These are phyloP conservation scores for Helarctos malayanus DNA, from an alignment of 2,797 vertebrate species.

Conservation along the genomic window DNA sequence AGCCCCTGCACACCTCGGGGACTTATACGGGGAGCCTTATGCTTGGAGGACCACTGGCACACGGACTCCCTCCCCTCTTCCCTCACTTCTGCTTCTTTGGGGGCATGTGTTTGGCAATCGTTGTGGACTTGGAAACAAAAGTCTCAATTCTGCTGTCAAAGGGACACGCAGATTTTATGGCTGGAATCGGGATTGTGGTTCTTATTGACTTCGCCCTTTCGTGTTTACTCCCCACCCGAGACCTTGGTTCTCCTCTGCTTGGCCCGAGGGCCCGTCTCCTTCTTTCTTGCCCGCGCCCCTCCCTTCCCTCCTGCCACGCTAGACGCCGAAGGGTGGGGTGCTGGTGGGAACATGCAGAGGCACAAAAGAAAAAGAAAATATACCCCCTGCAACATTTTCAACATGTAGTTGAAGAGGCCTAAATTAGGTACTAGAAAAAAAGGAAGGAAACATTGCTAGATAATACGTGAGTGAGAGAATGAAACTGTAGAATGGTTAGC, in stretches of 20 bases:
- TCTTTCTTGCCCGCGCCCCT: neutral
- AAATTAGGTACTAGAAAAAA: constrained; percentile 1
- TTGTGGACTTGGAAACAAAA: neutral
- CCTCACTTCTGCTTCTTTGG: neutral
- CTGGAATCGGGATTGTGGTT: neutral
- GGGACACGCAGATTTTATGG: neutral
- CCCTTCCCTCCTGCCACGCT: neutral
- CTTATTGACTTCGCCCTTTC: neutral
- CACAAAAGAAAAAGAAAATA: constrained; percentile 11
- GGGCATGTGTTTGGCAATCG: neutral
- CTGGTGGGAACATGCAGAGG: neutral
- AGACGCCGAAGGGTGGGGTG: neutral
- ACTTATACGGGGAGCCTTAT: neutral
- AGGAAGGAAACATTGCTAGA: neutral
- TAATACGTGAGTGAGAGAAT: neutral
- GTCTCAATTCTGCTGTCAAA: neutral
- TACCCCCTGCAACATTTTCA: neutral
- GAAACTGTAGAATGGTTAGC: neutral
- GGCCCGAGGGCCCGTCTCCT: neutral
- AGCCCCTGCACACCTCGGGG: neutral
- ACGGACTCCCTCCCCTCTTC: neutral
- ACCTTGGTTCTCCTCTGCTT: neutral
- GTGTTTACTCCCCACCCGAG: neutral
- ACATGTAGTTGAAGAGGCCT: neutral
- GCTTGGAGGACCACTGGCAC: neutral